phyloP scores from a whole-genome alignment of 1,140 invertebrate genomes.

The Pseudomyrmex dendroicus region DNA sequence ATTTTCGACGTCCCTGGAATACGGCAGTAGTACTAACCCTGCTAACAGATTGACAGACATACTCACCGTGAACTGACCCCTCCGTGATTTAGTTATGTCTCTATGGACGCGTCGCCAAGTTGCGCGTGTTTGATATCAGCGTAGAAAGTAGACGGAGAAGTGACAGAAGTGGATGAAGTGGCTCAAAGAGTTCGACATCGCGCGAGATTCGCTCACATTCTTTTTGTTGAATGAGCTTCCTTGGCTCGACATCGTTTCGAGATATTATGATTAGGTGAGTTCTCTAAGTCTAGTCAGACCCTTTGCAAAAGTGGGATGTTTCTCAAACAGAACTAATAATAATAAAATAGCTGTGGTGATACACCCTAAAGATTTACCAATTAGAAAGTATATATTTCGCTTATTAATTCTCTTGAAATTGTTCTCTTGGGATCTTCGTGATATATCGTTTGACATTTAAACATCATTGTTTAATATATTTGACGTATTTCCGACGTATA shows the following conservation, averaged over 20 bases:
- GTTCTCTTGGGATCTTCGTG: neutral
- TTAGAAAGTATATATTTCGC: neutral
- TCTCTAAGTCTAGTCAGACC: neutral
- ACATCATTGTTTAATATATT: neutral
- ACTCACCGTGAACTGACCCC: constrained; percentile 81
- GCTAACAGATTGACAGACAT: constrained; percentile 82
- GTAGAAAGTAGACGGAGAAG: constrained; percentile 37
- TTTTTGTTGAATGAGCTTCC: constrained; percentile 74
- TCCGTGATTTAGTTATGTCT: constrained; percentile 82
- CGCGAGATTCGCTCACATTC: constrained; percentile 30
- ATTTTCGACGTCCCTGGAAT: constrained; percentile 79
- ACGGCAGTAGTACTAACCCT: constrained; percentile 70
- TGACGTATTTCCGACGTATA: neutral
- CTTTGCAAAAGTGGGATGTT: neutral
- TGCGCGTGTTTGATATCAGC: constrained; percentile 57
- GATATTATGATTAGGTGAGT: constrained; percentile 85
- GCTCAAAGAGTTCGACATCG: constrained; percentile 57
- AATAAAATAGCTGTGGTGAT: no score
- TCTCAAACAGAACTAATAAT: neutral
- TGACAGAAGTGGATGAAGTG: constrained; percentile 44
- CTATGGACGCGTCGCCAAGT: constrained; percentile 78
- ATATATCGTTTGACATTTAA: neutral
- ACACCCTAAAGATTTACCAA: no score
- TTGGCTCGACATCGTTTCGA: constrained; percentile 67
- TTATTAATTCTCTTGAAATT: neutral